phyloP scores from a whole-genome alignment of 2,113 vertebrate genomes.

The Mastomys coucha region DNA sequence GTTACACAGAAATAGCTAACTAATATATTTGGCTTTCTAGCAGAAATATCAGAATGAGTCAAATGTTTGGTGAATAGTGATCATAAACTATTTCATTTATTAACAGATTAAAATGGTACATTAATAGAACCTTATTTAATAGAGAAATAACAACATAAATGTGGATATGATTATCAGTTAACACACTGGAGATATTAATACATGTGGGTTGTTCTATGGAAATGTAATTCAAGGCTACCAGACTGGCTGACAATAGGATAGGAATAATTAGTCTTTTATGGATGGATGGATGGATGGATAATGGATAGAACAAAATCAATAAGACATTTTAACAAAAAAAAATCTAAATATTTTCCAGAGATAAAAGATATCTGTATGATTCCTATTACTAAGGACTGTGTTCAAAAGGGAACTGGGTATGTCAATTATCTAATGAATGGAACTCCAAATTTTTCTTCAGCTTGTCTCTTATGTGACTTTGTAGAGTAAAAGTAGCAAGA shows the following conservation, averaged over 20 bases:
- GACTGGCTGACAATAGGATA: constrained; percentile 5
- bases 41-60: not conserved
- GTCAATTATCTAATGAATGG: not conserved
- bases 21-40: constrained; percentile 2
- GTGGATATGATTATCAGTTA: constrained; percentile 30
- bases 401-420: constrained; percentile 24
- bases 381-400: not conserved
- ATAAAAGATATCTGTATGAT: constrained; percentile 15
- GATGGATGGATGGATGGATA: not conserved
- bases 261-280: constrained; percentile 10
- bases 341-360: constrained; percentile 15
- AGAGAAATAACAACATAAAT: constrained; percentile 43
- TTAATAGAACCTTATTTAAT: constrained; percentile 69
- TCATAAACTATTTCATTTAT: constrained; percentile 69
- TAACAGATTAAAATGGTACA: constrained; percentile 62
- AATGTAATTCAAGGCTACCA: constrained; percentile 16
- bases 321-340: constrained; percentile 3
- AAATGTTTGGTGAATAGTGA: constrained; percentile 7
- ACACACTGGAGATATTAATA: not conserved
- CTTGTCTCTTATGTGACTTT: constrained; percentile 26
- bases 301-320: constrained; percentile 12
- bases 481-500: not conserved
- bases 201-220: not conserved
- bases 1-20: constrained; percentile 17
- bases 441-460: not conserved